Evolutionary conservation across 2,113 vertebrate genomes (phyloP), one percentile per base, ranked within the genome.

Genomic region (Xenopus laevis): DNA sequence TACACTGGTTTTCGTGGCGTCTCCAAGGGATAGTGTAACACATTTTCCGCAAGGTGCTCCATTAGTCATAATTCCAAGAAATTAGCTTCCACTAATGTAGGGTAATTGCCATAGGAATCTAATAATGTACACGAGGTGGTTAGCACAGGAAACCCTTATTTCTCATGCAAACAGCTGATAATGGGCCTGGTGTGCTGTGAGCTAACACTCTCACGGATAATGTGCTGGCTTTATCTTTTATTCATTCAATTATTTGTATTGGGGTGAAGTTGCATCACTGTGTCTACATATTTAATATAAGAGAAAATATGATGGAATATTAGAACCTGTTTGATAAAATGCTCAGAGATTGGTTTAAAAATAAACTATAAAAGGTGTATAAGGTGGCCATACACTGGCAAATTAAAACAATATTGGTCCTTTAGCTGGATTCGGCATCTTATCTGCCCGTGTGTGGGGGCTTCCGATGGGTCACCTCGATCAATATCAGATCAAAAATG

Each of bases 1-100:
- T 55, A 8, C 16, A 8, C 0, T 55, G 15, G 53, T n/a, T 55
- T n/a, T n/a, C 9, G 16, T n/a, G 9, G 4, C 15, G 53, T 82
- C 21, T 62, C 68, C 61, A 57, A 57, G 23, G 10, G 80, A 27
- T 33, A 45, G 68, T 33, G 79, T 78, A 58, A 79, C 59, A 16
- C 20, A 4, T 18, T 18, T 13, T 45, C 21, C 13, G 27, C 62
- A 44, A 64, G 61, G 23, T 10, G 59, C 17, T 45, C 13, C 66
- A 76, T 75, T 68, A 75, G 33, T 68, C 45, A 61, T 62, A 8
- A 10, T 23, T 69, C 46, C 72, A 68, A 68, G 65, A 62, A 75
- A 62, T 68, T 50, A 75, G 47, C 20, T 27, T 55, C 12, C 30
- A 57, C 13, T 69, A 69, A 76, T 76, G 46, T 21, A 17, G 20